These are phyloP conservation scores for Catostylus mosaicus DNA, from an alignment of 30 jellyfish, hydroid and myxozoan species.

Conservation along the genomic window DNA sequence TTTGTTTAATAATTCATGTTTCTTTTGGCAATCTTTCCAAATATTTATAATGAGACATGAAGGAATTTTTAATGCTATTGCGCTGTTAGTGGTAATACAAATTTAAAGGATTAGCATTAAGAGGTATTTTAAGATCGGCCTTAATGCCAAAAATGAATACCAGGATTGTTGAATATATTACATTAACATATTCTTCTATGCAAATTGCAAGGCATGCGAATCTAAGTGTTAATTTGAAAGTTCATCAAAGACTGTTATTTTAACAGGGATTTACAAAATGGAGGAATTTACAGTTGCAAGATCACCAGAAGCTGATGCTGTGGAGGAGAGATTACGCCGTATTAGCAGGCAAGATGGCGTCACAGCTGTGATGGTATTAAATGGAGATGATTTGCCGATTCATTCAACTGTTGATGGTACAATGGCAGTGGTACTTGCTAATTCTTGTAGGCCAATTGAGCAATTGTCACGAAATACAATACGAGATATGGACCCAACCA, in stretches of 20 bases:
- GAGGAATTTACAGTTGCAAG: conserved; percentile 30
- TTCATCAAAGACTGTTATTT: not conserved
- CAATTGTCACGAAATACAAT: conserved; percentile 48
- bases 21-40: not conserved
- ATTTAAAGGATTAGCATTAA: no score
- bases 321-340: conserved; percentile 62
- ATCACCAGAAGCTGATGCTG: conserved; percentile 22
- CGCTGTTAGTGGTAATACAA: no score
- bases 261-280: conserved; percentile 4
- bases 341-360: conserved; percentile 60
- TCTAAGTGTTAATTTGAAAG: no score
- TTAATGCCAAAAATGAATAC: no score
- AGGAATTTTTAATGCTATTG: not conserved
- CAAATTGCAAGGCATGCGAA: no score
- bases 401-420: conserved; percentile 51
- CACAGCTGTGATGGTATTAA: conserved; percentile 41
- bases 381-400: conserved; percentile 58
- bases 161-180: no score
- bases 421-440: conserved; percentile 49
- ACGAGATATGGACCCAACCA: conserved; percentile 66
- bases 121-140: no score
- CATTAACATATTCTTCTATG: no score
- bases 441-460: conserved; percentile 48
- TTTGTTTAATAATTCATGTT: not conserved
- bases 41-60: not conserved